A percentile compares a stretch with the other conserved stretches of the same genome.
phyloP scores from a whole-genome alignment of 2,113 vertebrate species.

The Ciconia maguari region DNA sequence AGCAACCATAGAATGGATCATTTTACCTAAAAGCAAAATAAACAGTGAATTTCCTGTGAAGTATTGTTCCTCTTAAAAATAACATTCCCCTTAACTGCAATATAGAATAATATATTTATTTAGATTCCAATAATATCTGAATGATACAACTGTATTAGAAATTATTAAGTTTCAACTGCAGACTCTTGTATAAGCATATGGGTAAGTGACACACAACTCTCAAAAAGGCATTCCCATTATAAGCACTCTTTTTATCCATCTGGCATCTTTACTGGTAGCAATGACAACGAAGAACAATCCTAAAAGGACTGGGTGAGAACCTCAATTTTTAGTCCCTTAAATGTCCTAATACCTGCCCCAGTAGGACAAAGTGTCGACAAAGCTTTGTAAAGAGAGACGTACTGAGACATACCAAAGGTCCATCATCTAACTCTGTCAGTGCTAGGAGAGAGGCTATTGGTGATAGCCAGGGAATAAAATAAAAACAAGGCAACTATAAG shows the following conservation, averaged over 20 bases:
- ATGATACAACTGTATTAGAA: background rate
- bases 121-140: background rate
- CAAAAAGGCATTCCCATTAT: background rate
- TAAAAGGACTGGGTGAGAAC: background rate
- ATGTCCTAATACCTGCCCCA: background rate
- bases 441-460: background rate
- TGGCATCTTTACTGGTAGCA: background rate
- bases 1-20: constrained; percentile 98
- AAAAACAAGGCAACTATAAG: background rate
- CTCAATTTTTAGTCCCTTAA: background rate
- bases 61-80: background rate
- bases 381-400: background rate
- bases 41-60: constrained; percentile 2
- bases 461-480: background rate
- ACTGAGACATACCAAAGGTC: background rate
- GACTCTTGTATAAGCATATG: background rate
- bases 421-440: background rate
- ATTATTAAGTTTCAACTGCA: background rate
- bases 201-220: background rate
- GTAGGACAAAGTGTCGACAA: background rate
- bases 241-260: background rate
- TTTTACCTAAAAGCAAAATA: constrained; percentile 84
- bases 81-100: background rate
- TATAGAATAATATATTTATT: background rate
- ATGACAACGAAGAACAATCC: background rate